Base-by-base conservation (phyloP, 2,797 vertebrate genomes). In the Sarcoramphus papa region DNA sequence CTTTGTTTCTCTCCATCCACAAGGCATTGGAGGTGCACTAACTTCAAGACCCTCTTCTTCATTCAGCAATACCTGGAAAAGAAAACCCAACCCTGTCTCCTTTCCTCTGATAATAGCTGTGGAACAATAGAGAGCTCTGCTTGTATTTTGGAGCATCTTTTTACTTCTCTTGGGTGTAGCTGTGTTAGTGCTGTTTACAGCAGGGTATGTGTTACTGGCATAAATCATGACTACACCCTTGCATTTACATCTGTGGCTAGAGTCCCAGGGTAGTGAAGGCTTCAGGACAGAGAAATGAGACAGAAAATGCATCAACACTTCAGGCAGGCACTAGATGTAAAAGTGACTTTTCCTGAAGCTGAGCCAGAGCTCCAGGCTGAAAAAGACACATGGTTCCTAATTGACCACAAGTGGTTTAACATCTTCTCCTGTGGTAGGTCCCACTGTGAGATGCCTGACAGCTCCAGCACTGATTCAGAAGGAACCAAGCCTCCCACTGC, bases 1-100 rank as follows among this genome's bases (percentile, higher is more conserved):
- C n/a, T 83, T 43, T 19, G 4, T 30, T 63, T 54, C 9, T 59
- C 35, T 57, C 50, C 25, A 59, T 51, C 10, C 17, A 20, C 28
- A n/a, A 57, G 23, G 9, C 3, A 0, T 1, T 59, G 16, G 31
- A 68, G 3, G 18, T 60, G 9, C 43, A 11, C 7, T 64, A 6
- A 25, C 17, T 88, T 74, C 40, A 78, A 48, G 57, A n/a, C 11
- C 15, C 4, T 35, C 24, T 62, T 25, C 2, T 24, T 74, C 33
- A 8, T 41, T 35, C 56, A 35, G 10, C 1, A 2, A 28, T 24
- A 25, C 3, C 10, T 5, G 20, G 22, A 35, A 60, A 70, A n/a
- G 30, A 54, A 88, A 59, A 70, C 4, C 22, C 30, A 67, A 6
- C 2, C 27, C 30, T 74, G 3, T n/a, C 12, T 70, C 20, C 13